Evolutionary conservation across 2,888 invertebrate genomes (phyloP).

Genomic region (Gymnosoma rotundatum): DNA sequence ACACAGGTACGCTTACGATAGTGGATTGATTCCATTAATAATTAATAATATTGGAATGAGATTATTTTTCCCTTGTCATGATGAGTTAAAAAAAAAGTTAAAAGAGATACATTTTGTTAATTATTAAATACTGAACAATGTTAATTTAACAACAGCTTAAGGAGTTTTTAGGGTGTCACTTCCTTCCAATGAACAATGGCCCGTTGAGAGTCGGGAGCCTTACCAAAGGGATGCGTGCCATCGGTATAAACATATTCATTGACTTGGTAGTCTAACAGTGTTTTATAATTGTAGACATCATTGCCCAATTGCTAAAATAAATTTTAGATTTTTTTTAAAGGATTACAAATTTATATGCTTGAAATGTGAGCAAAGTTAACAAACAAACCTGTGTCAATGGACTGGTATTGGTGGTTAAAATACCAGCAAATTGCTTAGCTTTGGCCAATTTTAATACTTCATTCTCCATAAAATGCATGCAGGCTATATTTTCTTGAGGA

Average conservation of each 20-base stretch:
- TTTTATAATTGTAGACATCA: constrained; percentile 90
- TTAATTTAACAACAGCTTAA: neutral
- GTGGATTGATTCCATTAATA: neutral
- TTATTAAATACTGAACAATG: constrained; percentile 60
- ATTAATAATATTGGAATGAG: constrained; percentile 26
- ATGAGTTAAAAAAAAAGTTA: constrained; percentile 4
- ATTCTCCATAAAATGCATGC: constrained; percentile 90
- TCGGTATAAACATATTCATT: constrained; percentile 89
- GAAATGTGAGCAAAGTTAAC: neutral
- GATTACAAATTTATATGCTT: neutral
- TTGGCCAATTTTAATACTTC: constrained; percentile 87
- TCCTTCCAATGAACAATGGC: constrained; percentile 91
- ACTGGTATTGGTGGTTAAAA: constrained; percentile 94
- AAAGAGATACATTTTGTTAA: constrained; percentile 33
- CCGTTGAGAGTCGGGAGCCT: constrained; percentile 89
- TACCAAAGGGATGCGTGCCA: constrained; percentile 88
- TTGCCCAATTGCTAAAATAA: constrained; percentile 89
- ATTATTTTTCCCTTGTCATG: neutral
- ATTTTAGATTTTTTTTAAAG: neutral
- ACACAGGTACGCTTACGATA: constrained; percentile 43
- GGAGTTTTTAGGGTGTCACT: constrained; percentile 69
- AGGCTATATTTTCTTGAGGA: constrained; percentile 89
- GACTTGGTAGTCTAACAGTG: constrained; percentile 90
- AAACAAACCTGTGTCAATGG: constrained; percentile 90
- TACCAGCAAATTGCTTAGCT: constrained; percentile 86